A percentile compares a stretch with the other conserved stretches of the same genome.
Conservation (phyloP, 2,888 invertebrate genomes). For the Alentia gelatinosa region DNA sequence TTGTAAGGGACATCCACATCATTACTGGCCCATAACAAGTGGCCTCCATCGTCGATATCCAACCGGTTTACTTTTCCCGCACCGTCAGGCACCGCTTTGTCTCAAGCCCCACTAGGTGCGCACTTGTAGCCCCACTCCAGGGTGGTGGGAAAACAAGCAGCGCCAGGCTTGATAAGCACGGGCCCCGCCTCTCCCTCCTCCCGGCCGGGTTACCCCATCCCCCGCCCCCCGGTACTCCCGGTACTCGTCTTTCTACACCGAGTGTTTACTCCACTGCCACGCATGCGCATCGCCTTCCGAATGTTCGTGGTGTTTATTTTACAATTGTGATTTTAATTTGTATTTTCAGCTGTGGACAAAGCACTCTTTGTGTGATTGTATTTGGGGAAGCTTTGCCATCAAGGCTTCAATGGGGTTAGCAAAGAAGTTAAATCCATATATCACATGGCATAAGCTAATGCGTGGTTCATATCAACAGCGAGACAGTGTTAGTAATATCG, state of each 20-base stretch:
- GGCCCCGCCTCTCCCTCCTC: background rate
- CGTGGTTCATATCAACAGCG: no score
- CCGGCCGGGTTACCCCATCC: background rate
- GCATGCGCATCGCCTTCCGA: background rate
- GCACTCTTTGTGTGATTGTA: background rate
- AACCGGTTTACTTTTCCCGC: background rate
- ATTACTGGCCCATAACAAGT: slow-evolving; percentile 38
- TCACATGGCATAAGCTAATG: no score
- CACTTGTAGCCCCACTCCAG: background rate
- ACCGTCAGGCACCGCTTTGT: background rate
- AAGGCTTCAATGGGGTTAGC: no score
- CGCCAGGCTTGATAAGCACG: background rate
- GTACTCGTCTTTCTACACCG: background rate
- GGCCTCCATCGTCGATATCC: background rate
- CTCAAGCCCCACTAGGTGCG: background rate
- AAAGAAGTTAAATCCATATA: no score
- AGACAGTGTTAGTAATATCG: no score
- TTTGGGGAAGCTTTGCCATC: no score
- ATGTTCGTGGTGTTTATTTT: background rate
- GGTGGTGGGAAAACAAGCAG: slow-evolving; percentile 9
- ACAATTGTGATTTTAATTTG: background rate
- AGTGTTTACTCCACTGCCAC: background rate
- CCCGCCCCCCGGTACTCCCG: background rate
- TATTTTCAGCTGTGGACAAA: background rate
- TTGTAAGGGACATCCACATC: slow-evolving; percentile 19